phyloP scores from a whole-genome alignment of 1,140 invertebrate species.

The Bilobella aurantiaca region DNA sequence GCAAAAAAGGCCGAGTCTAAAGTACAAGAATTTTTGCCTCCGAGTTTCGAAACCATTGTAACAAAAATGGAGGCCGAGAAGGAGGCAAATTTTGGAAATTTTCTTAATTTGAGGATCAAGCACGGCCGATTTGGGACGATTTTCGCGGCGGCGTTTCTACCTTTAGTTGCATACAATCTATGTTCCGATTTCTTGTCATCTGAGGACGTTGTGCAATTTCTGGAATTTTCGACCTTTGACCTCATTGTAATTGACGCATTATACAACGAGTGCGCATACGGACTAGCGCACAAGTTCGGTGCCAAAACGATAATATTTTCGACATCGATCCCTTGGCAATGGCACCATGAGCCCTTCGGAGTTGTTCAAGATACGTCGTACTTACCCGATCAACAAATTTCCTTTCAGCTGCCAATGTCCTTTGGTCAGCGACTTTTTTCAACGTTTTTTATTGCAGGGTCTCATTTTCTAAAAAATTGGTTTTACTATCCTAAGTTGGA shows the following conservation, averaged over 20 bases:
- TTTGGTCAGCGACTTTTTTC: constrained; percentile 5
- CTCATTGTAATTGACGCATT: constrained; percentile 29
- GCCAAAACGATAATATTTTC: constrained; percentile 17
- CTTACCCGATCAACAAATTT: constrained; percentile 18
- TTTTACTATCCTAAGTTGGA: constrained; percentile 13
- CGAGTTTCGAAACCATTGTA: no score
- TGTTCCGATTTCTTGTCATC: constrained; percentile 13
- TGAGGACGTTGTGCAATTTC: constrained; percentile 4
- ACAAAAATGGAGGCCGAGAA: no score
- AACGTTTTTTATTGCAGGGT: neutral
- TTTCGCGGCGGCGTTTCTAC: neutral
- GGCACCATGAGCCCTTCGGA: constrained; percentile 20
- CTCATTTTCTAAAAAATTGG: neutral
- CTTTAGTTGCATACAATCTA: neutral
- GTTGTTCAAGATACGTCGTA: constrained; percentile 19
- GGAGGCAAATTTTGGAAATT: no score
- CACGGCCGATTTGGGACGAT: neutral
- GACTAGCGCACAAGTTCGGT: constrained; percentile 18
- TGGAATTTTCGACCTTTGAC: constrained; percentile 18
- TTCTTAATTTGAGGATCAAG: constrained; percentile 17
- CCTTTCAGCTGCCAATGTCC: constrained; percentile 8
- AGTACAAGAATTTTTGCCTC: no score
- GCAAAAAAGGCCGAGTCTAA: no score
- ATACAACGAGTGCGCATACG: constrained; percentile 28
- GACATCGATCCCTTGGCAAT: constrained; percentile 9